Percentiles rank a stretch among this genome's conserved stretches.
Evolutionary conservation across 2,888 invertebrate genomes (phyloP).

Genomic region (Bhutanitis thaidina): DNA sequence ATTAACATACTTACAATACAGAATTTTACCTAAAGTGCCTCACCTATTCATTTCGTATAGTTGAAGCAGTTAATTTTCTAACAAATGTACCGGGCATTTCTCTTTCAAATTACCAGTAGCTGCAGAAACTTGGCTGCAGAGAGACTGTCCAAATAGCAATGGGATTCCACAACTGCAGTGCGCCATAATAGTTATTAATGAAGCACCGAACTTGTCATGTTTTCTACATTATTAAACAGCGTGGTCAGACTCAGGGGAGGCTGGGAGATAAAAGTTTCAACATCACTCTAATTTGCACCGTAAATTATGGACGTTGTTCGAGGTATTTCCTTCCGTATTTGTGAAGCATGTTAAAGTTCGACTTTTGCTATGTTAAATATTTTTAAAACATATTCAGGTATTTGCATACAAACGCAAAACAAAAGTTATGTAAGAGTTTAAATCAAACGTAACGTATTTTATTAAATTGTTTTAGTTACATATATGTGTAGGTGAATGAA

Average conservation of each 20-base stretch:
- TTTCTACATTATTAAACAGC: slow-evolving; percentile 21
- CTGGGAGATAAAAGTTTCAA: slow-evolving; percentile 19
- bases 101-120: not conserved
- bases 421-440: too few relatives aligned
- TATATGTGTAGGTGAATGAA: too few relatives aligned
- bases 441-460: too few relatives aligned
- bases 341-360: too few relatives aligned
- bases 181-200: slow-evolving; percentile 28
- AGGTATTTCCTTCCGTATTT: not conserved
- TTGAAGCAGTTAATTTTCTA: not conserved
- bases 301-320: slow-evolving; percentile 1
- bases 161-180: slow-evolving; percentile 20
- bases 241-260: slow-evolving; percentile 21
- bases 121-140: not conserved
- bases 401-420: too few relatives aligned
- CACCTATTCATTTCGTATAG: too few relatives aligned
- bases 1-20: too few relatives aligned
- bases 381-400: too few relatives aligned
- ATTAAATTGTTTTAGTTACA: too few relatives aligned
- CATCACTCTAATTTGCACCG: slow-evolving; percentile 19
- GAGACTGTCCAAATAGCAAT: slow-evolving; percentile 22
- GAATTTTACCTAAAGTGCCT: too few relatives aligned
- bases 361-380: too few relatives aligned
- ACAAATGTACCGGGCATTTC: not conserved
- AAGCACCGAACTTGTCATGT: slow-evolving; percentile 31